A percentile compares a stretch with the other conserved stretches of the same genome.
phyloP scores from a whole-genome alignment of 1,140 invertebrate genomes.

The Drosophila micromelanica region DNA sequence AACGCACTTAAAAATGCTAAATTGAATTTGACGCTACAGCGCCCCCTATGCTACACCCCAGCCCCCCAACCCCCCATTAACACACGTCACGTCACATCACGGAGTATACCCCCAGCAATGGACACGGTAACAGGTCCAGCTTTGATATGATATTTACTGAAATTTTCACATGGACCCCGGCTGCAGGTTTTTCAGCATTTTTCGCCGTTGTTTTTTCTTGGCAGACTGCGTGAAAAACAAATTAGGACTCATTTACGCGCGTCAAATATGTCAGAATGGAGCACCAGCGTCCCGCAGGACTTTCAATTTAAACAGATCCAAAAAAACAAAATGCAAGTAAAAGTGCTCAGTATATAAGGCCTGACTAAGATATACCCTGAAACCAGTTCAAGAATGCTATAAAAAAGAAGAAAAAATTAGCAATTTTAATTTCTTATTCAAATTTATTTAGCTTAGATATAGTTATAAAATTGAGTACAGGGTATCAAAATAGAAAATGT shows the following conservation, averaged over 20 bases:
- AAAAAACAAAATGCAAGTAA: slow-evolving; percentile 14
- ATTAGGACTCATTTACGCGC: slow-evolving; percentile 78
- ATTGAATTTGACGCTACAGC: slow-evolving; percentile 83
- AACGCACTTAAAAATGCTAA: slow-evolving; percentile 84
- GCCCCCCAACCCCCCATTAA: background rate
- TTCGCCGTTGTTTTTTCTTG: slow-evolving; percentile 30
- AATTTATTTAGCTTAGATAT: no score
- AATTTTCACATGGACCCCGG: slow-evolving; percentile 58
- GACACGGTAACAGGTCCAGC: slow-evolving; percentile 39
- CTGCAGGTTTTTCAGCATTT: slow-evolving; percentile 15
- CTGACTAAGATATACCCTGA: no score
- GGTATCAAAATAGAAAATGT: no score
- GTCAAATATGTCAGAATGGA: slow-evolving; percentile 54
- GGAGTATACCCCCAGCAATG: background rate
- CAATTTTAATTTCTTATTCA: no score
- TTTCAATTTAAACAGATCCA: slow-evolving; percentile 60
- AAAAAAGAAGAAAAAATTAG: no score
- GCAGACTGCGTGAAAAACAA: slow-evolving; percentile 72
- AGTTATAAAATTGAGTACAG: no score
- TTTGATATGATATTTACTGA: slow-evolving; percentile 58
- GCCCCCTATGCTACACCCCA: slow-evolving; percentile 34
- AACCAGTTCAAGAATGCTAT: no score
- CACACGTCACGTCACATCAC: no score
- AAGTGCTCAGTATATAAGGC: background rate
- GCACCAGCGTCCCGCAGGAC: slow-evolving; percentile 59